Conservation (phyloP, 2,888 invertebrate genomes). For the Eupithecia subumbrata region DNA sequence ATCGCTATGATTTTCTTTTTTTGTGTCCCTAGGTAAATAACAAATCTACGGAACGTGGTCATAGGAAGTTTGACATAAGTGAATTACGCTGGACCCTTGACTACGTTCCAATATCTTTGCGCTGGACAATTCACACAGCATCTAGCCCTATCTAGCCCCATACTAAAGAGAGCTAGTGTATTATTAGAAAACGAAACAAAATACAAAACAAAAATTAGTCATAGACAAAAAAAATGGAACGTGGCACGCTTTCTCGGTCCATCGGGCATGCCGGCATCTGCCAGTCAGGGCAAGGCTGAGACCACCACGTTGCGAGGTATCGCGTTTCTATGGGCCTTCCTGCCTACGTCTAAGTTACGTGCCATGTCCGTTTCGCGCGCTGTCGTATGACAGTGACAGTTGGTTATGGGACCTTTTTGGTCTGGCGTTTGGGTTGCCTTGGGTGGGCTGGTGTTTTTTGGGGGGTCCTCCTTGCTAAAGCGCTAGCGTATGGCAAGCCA, state of each 20-base stretch:
- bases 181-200: background rate
- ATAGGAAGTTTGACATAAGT: too few relatives aligned
- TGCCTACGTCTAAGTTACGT: constrained; percentile 81
- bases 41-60: too few relatives aligned
- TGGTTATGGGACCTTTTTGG: constrained; percentile 62
- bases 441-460: constrained; percentile 40
- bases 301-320: constrained; percentile 77
- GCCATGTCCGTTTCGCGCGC: constrained; percentile 72
- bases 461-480: constrained; percentile 26
- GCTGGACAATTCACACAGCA: background rate
- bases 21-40: background rate
- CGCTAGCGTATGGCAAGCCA: background rate
- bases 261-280: constrained; percentile 82
- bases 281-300: constrained; percentile 73
- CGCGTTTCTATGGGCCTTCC: constrained; percentile 81
- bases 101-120: too few relatives aligned
- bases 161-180: background rate
- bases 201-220: constrained; percentile 37
- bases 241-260: constrained; percentile 82
- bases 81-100: too few relatives aligned
- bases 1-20: background rate
- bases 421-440: constrained; percentile 53
- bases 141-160: background rate
- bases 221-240: constrained; percentile 69
- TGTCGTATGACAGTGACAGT: constrained; percentile 76